Base-by-base conservation (phyloP, 1,140 invertebrate genomes). In the Glossosoma conforme region DNA sequence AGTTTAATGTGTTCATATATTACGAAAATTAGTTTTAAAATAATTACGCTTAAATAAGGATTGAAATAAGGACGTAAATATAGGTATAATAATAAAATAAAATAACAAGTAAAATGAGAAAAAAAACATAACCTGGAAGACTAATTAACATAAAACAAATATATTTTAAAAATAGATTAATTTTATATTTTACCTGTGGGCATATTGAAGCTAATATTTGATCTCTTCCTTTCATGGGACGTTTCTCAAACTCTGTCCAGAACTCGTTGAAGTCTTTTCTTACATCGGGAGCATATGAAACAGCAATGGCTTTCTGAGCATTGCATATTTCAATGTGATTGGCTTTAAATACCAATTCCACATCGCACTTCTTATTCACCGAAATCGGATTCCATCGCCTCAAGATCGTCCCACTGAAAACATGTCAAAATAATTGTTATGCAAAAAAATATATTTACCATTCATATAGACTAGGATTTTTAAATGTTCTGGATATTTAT, bases 161-260 rank as follows among this genome's bases (percentile, higher is more conserved):
- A 28, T 6, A 28, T 8, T 28, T 28, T 6, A n/a, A n/a, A n/a
- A n/a, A n/a, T n/a, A n/a, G n/a, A n/a, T n/a, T n/a, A n/a, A n/a
- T n/a, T n/a, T n/a, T n/a, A n/a, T n/a, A n/a, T 33, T 5, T 33
- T 33, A 89, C 86, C 68, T 90, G 81, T 11, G 92, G 90, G 72
- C 89, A 93, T 61, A 95, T 80, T 42, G 87, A 88, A 20, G 82
- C 74, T 17, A 96, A 62, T 58, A 96, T 91, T 43, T 82, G 73
- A 69, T 94, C 85, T 57, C 92, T 77, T 2, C 78, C 90, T 59
- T 73, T 75, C 22, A 94, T 65, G 8, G 84, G 84, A 44, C 78
- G 66, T 22, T 74, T 60, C 54, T 73, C 56, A 69, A 88, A 77
- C 14, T 76, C 72, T 2, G 75, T 59, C 91, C 91, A 95, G 75